Conservation (phyloP, 2,113 vertebrate species). For the Cynocephalus volans region DNA sequence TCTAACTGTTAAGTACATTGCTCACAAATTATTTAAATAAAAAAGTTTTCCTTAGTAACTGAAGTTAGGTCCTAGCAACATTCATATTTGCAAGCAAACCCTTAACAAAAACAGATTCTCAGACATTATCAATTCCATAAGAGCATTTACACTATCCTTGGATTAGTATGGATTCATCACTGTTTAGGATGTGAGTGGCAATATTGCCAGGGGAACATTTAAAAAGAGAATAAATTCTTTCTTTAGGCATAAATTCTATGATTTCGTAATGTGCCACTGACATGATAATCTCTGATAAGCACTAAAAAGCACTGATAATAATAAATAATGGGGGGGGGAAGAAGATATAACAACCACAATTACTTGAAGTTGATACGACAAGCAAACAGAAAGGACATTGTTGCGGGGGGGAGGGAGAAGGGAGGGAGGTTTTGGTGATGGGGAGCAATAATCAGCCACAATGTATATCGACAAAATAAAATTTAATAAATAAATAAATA, state of each 20-base stretch:
- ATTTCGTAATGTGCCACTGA: neutral
- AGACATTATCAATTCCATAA: neutral
- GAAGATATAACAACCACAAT: too few species aligned
- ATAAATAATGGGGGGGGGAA: neutral
- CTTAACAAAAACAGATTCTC: neutral
- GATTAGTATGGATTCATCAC: neutral
- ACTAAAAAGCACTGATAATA: neutral
- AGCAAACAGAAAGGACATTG: too few species aligned
- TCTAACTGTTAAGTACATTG: constrained; percentile 48
- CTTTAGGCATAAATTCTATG: neutral
- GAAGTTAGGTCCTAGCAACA: neutral
- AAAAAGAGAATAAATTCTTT: neutral
- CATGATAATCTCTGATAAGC: neutral
- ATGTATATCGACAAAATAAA: too few species aligned
- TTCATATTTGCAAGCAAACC: neutral
- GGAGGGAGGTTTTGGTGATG: too few species aligned
- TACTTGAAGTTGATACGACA: too few species aligned
- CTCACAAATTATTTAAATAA: constrained; percentile 55
- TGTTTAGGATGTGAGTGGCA: neutral
- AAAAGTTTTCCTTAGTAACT: neutral
- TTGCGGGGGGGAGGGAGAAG: too few species aligned
- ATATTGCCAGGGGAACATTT: neutral
- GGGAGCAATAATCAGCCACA: too few species aligned
- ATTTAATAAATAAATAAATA: too few species aligned
- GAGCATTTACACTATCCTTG: neutral